A percentile compares a stretch with the other conserved stretches of the same genome.
phyloP scores from a whole-genome alignment of 1,140 invertebrate species.

The Pentalonia nigronervosa region DNA sequence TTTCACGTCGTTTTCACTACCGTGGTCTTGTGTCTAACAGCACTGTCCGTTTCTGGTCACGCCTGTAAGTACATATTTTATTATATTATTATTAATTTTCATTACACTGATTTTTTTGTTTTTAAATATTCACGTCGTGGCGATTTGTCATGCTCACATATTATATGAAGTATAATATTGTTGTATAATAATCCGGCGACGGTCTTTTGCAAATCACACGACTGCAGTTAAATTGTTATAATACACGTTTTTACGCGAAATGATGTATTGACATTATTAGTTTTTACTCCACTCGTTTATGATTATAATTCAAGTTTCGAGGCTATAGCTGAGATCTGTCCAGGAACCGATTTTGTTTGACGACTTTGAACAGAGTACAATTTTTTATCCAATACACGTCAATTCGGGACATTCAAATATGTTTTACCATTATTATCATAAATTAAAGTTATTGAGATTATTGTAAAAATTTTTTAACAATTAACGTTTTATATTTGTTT shows the following conservation, averaged over 20 bases:
- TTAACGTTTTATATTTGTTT: neutral
- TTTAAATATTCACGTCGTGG: neutral
- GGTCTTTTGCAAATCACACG: neutral
- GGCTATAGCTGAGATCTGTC: neutral
- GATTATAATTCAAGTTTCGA: neutral
- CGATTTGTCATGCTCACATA: neutral
- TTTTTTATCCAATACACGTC: neutral
- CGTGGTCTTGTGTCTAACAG: neutral
- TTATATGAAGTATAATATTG: neutral
- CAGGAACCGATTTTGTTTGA: neutral
- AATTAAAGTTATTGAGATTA: neutral
- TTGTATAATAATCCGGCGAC: neutral
- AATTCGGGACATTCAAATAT: neutral
- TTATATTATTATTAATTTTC: neutral
- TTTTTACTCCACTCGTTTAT: neutral
- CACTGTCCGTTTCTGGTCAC: neutral
- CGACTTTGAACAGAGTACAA: neutral
- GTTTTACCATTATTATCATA: neutral
- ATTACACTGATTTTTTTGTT: neutral
- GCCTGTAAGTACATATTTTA: neutral
- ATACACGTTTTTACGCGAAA: neutral
- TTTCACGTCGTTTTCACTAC: neutral
- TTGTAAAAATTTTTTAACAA: neutral
- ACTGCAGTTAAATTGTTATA: neutral
- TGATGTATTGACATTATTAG: neutral